Percentiles rank a stretch among this genome's conserved stretches.
Conservation (phyloP, 2,113 vertebrate species). For the Mugil cephalus region DNA sequence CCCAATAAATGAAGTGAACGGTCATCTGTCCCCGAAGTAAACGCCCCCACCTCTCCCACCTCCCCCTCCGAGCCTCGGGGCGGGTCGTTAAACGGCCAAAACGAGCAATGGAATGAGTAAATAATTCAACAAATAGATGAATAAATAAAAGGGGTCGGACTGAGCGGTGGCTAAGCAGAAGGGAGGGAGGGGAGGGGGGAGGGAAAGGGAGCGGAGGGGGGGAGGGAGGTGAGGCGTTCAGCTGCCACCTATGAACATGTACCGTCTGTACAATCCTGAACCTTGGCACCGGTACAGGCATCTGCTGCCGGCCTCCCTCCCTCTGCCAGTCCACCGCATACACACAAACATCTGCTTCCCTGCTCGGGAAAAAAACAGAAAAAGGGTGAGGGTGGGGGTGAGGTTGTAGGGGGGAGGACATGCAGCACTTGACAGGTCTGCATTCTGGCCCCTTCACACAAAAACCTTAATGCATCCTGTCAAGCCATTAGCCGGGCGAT, state of each 20-base stretch:
- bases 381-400: constrained; percentile 75
- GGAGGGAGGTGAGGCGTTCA: constrained; percentile 82
- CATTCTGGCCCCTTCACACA: constrained; percentile 90
- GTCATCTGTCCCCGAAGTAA: constrained; percentile 70
- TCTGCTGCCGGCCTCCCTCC: constrained; percentile 92
- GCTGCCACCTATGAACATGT: constrained; percentile 92
- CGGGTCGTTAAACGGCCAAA: constrained; percentile 73
- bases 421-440: constrained; percentile 95
- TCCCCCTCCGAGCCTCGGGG: constrained; percentile 72
- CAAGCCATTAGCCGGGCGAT: constrained; percentile 98
- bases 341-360: constrained; percentile 99
- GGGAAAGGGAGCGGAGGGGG: constrained; percentile 75
- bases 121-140: constrained; percentile 82
- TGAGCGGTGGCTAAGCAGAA: constrained; percentile 78
- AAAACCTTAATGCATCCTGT: constrained; percentile 99
- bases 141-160: constrained; percentile 71
- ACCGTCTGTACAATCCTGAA: constrained; percentile 96
- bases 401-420: constrained; percentile 70
- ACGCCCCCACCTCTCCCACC: no score
- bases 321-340: constrained; percentile 96
- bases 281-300: constrained; percentile 98
- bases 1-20: constrained; percentile 62
- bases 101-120: constrained; percentile 85
- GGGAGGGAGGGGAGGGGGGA: constrained; percentile 83
- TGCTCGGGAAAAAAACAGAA: constrained; percentile 80